Conservation (phyloP, 2,113 vertebrate species). For the Microcebus griseorufus region DNA sequence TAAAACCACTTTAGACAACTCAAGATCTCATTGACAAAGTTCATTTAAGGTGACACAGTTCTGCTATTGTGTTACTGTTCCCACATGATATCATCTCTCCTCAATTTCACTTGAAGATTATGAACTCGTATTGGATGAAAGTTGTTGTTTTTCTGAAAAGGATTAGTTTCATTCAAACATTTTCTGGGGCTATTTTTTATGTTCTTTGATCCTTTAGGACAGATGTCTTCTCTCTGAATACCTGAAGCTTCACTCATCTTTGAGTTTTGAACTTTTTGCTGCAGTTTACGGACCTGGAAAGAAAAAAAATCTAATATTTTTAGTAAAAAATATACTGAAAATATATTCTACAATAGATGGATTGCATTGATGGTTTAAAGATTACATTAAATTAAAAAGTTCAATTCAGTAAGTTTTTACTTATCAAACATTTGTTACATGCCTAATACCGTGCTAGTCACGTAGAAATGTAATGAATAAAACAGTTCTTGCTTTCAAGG, state of each 20-base stretch:
- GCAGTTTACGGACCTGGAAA: constrained; percentile 87
- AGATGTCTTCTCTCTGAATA: constrained; percentile 60
- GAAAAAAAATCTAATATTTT: constrained; percentile 64
- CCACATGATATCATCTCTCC: constrained; percentile 89
- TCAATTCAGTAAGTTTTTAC: background rate
- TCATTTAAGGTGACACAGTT: constrained; percentile 50
- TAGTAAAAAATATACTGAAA: constrained; percentile 33
- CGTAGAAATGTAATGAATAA: background rate
- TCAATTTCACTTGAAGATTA: constrained; percentile 89
- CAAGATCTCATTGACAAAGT: constrained; percentile 45
- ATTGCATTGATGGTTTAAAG: background rate
- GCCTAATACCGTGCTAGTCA: background rate
- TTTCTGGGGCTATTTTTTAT: constrained; percentile 75
- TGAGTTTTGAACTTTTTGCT: constrained; percentile 81
- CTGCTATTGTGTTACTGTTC: constrained; percentile 81
- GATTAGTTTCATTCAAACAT: constrained; percentile 61
- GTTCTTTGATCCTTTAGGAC: constrained; percentile 73
- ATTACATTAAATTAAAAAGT: constrained; percentile 19
- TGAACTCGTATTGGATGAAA: constrained; percentile 87
- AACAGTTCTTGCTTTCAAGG: background rate
- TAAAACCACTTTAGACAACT: constrained; percentile 53
- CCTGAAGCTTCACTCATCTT: constrained; percentile 74
- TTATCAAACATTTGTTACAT: background rate
- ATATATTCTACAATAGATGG: background rate
- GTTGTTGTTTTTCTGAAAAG: constrained; percentile 77